phyloP scores from a whole-genome alignment of 2,797 vertebrate genomes.

The Lophius americanus region DNA sequence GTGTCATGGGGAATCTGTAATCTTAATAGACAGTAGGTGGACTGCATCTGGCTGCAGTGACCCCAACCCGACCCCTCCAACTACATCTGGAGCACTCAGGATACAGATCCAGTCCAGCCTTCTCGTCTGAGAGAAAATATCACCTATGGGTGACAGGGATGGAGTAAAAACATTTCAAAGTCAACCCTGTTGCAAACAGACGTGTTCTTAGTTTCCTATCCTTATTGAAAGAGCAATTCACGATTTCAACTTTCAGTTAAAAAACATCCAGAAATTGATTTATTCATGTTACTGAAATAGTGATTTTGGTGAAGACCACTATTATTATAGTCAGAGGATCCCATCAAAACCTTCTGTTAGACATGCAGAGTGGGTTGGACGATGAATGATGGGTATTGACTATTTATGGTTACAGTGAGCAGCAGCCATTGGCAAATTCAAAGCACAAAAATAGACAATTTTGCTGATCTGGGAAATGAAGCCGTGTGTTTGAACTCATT shows the following conservation, averaged over 20 bases:
- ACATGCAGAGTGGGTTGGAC: not conserved
- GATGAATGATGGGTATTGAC: not conserved
- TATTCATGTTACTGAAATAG: not conserved
- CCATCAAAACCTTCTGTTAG: too few species aligned
- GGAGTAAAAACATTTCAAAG: not conserved
- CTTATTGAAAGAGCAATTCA: not conserved
- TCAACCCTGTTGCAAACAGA: not conserved
- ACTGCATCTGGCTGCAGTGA: slow-evolving; percentile 43
- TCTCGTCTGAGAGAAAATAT: slow-evolving; percentile 1
- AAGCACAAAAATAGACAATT: not conserved
- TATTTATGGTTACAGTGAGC: slow-evolving; percentile 1
- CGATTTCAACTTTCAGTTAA: not conserved
- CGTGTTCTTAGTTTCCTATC: not conserved
- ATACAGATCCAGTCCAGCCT: slow-evolving; percentile 1
- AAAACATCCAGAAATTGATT: not conserved
- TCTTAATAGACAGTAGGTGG: slow-evolving; percentile 59
- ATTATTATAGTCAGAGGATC: too few species aligned
- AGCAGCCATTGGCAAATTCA: not conserved
- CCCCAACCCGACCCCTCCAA: slow-evolving; percentile 38
- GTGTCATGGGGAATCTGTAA: slow-evolving; percentile 63
- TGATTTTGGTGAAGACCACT: not conserved
- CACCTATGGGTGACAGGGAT: not conserved
- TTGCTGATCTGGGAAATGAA: slow-evolving; percentile 6
- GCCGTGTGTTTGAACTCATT: too few species aligned
- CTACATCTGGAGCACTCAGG: slow-evolving; percentile 20